Base-by-base conservation (phyloP, 2,113 vertebrate genomes). In the Ranitomeya variabilis region DNA sequence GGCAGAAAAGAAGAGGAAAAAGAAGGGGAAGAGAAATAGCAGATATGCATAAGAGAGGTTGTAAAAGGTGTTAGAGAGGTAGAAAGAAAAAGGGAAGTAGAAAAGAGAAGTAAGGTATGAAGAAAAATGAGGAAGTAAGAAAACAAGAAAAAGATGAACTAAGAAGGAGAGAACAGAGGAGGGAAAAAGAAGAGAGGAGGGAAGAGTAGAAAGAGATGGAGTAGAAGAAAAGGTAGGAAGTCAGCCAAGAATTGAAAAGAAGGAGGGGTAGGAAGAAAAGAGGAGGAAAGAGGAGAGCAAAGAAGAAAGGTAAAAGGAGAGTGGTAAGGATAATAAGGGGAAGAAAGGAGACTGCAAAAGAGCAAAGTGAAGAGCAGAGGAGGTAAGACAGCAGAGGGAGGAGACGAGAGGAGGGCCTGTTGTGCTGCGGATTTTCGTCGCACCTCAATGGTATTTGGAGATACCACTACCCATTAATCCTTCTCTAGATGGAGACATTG, bases 391-490 rank as follows among this genome's bases (percentile, higher is more conserved):
- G 51, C 19, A 85, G 23, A 55, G 19, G 55, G 26, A 18, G n/a
- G 23, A 31, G 14, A 23, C 5, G 31, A 14, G 16, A 6, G 12
- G 8, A 31, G 23, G 31, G 67, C 31, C 67, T 71, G 3, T 23
- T 26, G 7, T 26, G 2, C n/a, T 26, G 12, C 14, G 0, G 23
- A 26, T 37, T 73, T 37, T 73, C 0, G 2, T 7, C 7, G 11
- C 67, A 57, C n/a, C 71, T 23, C 3, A 9, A 11, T 16, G 13
- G 1, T 76, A 13, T 23, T 88, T 82, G 67, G 1, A 62, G 37
- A 45, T 54, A 62, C 66, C 57, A 60, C 12, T 31, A 21, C 6
- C 26, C 64, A 64, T 82, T 74, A 83, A 81, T 83, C 8, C 87
- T 26, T 21, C 64, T 83, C 23, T 64, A 83, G 67, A 66, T 57